Conservation (phyloP, 2,113 vertebrate species). For the Eulacestoma nigropectus region DNA sequence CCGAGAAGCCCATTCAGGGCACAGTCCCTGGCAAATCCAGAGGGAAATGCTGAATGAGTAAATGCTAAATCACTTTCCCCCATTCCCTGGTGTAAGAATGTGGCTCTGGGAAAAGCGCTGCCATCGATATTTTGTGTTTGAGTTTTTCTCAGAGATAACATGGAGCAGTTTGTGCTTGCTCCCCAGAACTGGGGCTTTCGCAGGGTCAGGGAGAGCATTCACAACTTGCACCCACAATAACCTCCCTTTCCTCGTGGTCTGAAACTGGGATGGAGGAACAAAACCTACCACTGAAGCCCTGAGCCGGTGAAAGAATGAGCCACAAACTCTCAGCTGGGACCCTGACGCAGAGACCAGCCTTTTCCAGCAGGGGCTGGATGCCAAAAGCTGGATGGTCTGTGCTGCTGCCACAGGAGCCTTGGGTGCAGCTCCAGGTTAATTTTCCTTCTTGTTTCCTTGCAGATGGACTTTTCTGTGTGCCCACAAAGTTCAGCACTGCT, state of each 20-base stretch:
- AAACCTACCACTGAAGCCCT: background rate
- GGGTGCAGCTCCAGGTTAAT: background rate
- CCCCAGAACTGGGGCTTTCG: background rate
- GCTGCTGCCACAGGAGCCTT: background rate
- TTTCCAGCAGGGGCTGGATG: fast-evolving
- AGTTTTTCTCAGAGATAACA: background rate
- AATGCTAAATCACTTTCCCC: background rate
- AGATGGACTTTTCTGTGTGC: conserved; percentile 71
- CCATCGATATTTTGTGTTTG: background rate
- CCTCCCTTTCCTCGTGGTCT: background rate
- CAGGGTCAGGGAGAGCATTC: background rate
- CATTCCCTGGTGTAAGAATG: background rate
- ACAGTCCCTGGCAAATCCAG: background rate
- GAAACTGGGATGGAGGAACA: background rate
- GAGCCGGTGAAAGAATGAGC: background rate
- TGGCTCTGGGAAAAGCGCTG: background rate
- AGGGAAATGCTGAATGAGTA: background rate
- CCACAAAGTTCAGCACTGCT: conserved; percentile 71
- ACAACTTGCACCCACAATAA: background rate
- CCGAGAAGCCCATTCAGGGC: fast-evolving
- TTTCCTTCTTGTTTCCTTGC: background rate
- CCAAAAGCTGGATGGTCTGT: background rate
- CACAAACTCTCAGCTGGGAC: background rate
- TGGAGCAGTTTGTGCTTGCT: background rate
- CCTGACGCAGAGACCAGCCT: background rate